Conservation (phyloP, 2,113 vertebrate genomes). For the Lagopus leucura region DNA sequence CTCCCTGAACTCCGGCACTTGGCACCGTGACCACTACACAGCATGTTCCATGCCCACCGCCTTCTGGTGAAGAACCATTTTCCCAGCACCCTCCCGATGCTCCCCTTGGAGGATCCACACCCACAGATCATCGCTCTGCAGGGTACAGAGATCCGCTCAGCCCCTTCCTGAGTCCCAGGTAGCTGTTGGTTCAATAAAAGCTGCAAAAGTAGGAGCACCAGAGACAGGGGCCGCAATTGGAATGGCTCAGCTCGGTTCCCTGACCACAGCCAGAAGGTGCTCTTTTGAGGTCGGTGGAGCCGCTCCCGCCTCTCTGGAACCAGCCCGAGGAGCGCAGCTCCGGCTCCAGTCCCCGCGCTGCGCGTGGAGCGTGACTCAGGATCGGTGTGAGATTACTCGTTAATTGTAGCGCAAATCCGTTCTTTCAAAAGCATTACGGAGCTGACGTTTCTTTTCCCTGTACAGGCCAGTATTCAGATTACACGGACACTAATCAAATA, state of each 20-base stretch:
- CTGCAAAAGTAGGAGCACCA: rapidly evolving
- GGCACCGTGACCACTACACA: too few species aligned
- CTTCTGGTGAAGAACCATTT: too few species aligned
- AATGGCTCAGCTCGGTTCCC: neutral
- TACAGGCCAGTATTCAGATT: constrained; percentile 52
- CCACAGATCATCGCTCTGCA: too few species aligned
- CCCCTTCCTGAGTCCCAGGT: neutral
- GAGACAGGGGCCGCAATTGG: neutral
- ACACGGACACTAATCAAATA: constrained; percentile 69
- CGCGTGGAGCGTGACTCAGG: neutral
- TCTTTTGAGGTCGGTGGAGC: too few species aligned
- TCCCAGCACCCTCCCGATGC: too few species aligned
- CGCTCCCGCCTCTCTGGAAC: too few species aligned
- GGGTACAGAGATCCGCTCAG: neutral
- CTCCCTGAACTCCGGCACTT: too few species aligned
- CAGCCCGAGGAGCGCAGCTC: neutral
- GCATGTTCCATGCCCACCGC: too few species aligned
- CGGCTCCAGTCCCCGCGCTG: neutral
- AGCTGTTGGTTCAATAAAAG: neutral
- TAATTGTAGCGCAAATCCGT: constrained; percentile 25
- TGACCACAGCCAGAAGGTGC: neutral
- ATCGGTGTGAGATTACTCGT: neutral
- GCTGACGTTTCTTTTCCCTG: constrained; percentile 32
- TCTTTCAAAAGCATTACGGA: constrained; percentile 47
- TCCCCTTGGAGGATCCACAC: too few species aligned